A percentile compares a stretch with the other conserved stretches of the same genome.
These are phyloP conservation scores for Julus scanicus DNA, from an alignment of 2,888 invertebrate species.

Conservation along the genomic window DNA sequence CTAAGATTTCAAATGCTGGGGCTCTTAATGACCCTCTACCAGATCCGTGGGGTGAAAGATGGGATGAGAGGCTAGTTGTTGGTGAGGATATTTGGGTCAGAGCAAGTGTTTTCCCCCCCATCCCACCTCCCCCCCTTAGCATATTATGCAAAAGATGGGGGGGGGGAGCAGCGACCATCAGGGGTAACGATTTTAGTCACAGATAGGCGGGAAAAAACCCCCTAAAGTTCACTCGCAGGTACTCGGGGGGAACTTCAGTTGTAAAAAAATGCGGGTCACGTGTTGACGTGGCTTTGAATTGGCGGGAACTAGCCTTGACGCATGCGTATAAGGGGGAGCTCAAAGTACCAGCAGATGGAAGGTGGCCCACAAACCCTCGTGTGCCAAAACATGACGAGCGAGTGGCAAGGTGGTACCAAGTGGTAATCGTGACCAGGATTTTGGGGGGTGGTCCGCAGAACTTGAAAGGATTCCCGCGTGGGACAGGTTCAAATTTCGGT, in stretches of 20 bases:
- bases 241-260: not conserved
- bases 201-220: not conserved
- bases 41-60: no score
- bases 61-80: no score
- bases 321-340: not conserved
- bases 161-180: not conserved
- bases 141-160: not conserved
- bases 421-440: not conserved
- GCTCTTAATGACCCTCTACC: not conserved
- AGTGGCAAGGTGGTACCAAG: not conserved
- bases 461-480: constrained; percentile 9
- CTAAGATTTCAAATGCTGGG: not conserved
- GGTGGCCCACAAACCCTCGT: not conserved
- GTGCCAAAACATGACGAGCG: not conserved
- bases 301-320: not conserved
- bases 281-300: not conserved
- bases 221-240: not conserved
- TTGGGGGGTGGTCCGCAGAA: not conserved
- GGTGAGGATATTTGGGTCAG: no score
- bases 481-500: not conserved
- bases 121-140: not conserved
- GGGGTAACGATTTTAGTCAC: not conserved
- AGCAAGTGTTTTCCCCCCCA: no score
- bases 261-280: not conserved
- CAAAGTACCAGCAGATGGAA: constrained; percentile 1